These are phyloP conservation scores for Micromys minutus DNA, from an alignment of 2,113 vertebrate species.

Conservation along the genomic window DNA sequence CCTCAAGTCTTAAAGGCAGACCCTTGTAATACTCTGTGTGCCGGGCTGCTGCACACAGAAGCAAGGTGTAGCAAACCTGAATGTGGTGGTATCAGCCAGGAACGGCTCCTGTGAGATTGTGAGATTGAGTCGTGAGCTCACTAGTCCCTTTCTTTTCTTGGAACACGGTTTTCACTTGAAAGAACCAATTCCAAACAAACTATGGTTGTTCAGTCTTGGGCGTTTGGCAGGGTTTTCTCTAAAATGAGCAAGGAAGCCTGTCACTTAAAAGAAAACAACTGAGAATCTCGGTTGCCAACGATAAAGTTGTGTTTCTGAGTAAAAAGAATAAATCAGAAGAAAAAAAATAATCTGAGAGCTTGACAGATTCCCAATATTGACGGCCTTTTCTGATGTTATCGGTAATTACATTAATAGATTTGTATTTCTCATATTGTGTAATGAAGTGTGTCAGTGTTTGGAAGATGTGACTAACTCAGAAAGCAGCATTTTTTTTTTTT, in stretches of 20 bases:
- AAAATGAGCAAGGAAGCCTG: constrained; percentile 74
- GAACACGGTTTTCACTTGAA: constrained; percentile 63
- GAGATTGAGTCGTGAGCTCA: constrained; percentile 23
- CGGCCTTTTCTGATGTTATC: constrained; percentile 24
- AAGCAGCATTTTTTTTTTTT: constrained; percentile 25
- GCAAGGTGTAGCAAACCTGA: too few species aligned
- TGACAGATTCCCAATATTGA: constrained; percentile 48
- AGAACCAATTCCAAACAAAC: constrained; percentile 66
- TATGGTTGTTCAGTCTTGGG: constrained; percentile 66
- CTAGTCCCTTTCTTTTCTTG: constrained; percentile 34
- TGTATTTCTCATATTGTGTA: not conserved
- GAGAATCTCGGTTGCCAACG: constrained; percentile 69
- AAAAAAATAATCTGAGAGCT: constrained; percentile 25
- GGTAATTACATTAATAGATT: constrained; percentile 37
- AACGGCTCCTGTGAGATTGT: not conserved
- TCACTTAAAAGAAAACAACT: constrained; percentile 72
- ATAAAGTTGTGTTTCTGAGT: constrained; percentile 58
- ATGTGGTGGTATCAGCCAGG: not conserved
- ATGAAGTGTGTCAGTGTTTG: not conserved
- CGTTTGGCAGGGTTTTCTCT: constrained; percentile 67
- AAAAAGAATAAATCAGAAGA: constrained; percentile 46
- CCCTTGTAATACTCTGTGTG: not conserved
- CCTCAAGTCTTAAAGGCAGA: not conserved
- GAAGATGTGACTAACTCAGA: not conserved
- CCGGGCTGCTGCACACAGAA: not conserved